Base-by-base conservation (phyloP, 2,888 invertebrate genomes). In the Amiota mariae region DNA sequence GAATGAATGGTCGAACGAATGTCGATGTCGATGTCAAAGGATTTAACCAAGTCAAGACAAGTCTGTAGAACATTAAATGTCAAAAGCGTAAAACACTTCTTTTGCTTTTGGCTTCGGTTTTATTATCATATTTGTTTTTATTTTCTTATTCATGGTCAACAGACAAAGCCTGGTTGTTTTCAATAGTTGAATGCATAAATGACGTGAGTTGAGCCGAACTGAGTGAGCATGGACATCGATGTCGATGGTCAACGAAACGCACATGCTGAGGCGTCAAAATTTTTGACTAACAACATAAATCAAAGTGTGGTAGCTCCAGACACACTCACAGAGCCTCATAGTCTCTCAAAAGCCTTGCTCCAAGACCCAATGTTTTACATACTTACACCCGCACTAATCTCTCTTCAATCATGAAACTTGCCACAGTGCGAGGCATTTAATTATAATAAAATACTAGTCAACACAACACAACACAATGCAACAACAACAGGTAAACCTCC, bases 11-110 rank as follows among this genome's bases (percentile, higher is more conserved):
- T 24, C 18, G 63, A 68, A 18, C 72, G 79, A 80, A 79, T 82
- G 81, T 82, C 86, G 83, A 79, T 82, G 81, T 82, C 86, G 83
- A 80, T 81, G 86, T 82, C 85, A 81, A 79, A 84, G 85, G 86
- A 86, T 83, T 78, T 64, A 76, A 72, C 73, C 59, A 75, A 71
- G 71, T 71, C 76, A 75, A 71, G 71, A 71, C 73, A 73, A 74
- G 56, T 64, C 20, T 71, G 79, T 84, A 75, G 80, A 36, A 18
- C 12, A 18, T 76, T 80, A 83, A 83, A 83, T 83, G 84, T 82
- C 83, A 83, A 79, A 78, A 75, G 82, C 82, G 77, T 82, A 81
- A 71, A 48, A 66, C 48, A 66, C 15, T 48, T 66, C 15, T 48
- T 46, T 66, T 46, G 15, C 15, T 48, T 64, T n/a, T 47, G 47